phyloP scores from a whole-genome alignment of 2,888 invertebrate genomes.

The Lydus trimaculatus region DNA sequence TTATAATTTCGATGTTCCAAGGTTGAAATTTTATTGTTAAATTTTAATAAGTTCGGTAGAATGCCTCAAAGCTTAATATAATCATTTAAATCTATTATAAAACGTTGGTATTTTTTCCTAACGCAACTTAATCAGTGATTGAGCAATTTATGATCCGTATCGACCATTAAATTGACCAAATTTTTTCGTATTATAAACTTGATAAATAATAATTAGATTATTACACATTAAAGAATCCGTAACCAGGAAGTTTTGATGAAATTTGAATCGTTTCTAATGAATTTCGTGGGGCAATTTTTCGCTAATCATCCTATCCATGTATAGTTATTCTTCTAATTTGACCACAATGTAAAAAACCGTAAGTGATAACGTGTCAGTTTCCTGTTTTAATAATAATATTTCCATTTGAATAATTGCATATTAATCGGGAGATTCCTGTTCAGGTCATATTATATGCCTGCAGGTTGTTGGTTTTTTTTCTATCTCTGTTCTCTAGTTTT shows the following conservation, averaged over 20 bases:
- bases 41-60: no score
- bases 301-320: not conserved
- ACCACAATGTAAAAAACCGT: no score
- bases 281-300: not conserved
- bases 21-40: no score
- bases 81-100: not conserved
- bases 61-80: not conserved
- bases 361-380: no score
- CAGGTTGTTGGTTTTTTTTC: not conserved
- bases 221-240: not conserved
- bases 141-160: slow-evolving; percentile 2
- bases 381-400: no score
- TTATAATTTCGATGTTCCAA: no score
- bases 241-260: not conserved
- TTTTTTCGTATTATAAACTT: not conserved
- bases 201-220: not conserved
- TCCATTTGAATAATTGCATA: no score
- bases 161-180: not conserved
- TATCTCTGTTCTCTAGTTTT: no score
- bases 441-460: no score
- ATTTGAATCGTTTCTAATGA: not conserved
- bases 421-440: no score
- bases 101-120: not conserved
- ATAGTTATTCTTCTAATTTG: no score
- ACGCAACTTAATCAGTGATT: not conserved